A percentile compares a stretch with the other conserved stretches of the same genome.
Evolutionary conservation across 2,888 invertebrate genomes (phyloP).

Genomic region (Sinopyrophorus schimmeli): DNA sequence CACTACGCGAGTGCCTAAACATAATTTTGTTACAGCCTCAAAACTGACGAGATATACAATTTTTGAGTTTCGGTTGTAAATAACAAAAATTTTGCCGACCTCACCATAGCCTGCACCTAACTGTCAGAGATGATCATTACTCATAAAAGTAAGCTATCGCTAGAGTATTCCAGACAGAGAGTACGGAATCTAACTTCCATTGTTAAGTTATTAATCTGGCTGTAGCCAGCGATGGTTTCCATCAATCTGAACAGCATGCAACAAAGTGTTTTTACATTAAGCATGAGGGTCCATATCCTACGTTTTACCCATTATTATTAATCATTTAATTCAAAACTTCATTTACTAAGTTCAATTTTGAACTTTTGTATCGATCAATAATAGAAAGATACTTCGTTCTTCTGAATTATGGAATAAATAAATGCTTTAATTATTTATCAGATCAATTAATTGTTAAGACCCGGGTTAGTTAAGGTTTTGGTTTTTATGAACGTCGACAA

Average conservation of each 20-base stretch:
- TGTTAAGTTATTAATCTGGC: conserved; percentile 53
- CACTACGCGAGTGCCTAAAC: too few relatives aligned
- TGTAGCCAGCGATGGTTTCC: conserved; percentile 43
- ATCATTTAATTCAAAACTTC: conserved; percentile 17
- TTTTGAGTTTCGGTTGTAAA: conserved; percentile 6
- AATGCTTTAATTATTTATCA: too few relatives aligned
- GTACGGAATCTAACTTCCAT: conserved; percentile 49
- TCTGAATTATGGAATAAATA: too few relatives aligned
- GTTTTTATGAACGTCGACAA: too few relatives aligned
- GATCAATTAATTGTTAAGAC: too few relatives aligned
- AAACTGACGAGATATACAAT: too few relatives aligned
- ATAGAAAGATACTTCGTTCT: too few relatives aligned
- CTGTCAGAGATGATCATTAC: conserved; percentile 54
- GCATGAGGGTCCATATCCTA: conserved; percentile 37
- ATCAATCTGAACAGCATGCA: conserved; percentile 49
- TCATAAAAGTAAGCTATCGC: conserved; percentile 52
- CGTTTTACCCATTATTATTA: conserved; percentile 30
- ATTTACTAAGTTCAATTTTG: conserved; percentile 32
- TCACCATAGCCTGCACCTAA: conserved; percentile 49
- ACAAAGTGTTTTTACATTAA: conserved; percentile 47
- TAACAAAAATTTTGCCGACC: conserved; percentile 51
- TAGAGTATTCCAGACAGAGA: conserved; percentile 49
- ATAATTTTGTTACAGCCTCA: too few relatives aligned
- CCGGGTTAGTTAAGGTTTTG: too few relatives aligned
- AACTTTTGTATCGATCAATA: conserved; percentile 13